A percentile compares a stretch with the other conserved stretches of the same genome.
Conservation (phyloP, 2,797 vertebrate genomes). For the Pelobates cultripes region DNA sequence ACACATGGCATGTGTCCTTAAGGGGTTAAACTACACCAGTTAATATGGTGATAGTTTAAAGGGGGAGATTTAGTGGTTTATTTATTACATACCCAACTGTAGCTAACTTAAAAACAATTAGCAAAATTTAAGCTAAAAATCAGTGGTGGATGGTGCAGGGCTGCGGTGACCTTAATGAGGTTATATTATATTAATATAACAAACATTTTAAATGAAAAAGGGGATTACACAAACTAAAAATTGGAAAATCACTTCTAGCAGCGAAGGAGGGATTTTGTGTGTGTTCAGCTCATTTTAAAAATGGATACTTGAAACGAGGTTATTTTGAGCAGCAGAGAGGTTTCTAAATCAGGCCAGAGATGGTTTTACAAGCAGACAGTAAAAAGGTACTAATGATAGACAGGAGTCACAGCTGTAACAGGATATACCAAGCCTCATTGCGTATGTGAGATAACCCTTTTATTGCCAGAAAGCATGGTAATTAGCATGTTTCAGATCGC, state of each 20-base stretch:
- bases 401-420: slow-evolving; percentile 63
- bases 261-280: slow-evolving; percentile 31
- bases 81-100: too few species aligned
- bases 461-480: slow-evolving; percentile 22
- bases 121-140: too few species aligned
- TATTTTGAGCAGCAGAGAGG: slow-evolving; percentile 58
- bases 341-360: slow-evolving; percentile 43
- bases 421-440: slow-evolving; percentile 63
- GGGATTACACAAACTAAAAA: too few species aligned
- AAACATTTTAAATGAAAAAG: too few species aligned
- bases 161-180: too few species aligned
- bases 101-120: too few species aligned
- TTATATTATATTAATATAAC: too few species aligned
- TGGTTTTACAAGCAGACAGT: slow-evolving; percentile 53
- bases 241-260: background rate
- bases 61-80: too few species aligned
- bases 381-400: slow-evolving; percentile 61
- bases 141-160: too few species aligned
- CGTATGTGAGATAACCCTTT: slow-evolving; percentile 55
- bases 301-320: slow-evolving; percentile 33
- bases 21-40: too few species aligned
- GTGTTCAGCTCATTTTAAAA: slow-evolving; percentile 59
- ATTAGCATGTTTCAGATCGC: slow-evolving; percentile 57
- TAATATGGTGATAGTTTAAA: too few species aligned
- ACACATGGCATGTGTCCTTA: too few species aligned